phyloP scores from a whole-genome alignment of 2,888 invertebrate genomes.

The Metopia argyrocephala region DNA sequence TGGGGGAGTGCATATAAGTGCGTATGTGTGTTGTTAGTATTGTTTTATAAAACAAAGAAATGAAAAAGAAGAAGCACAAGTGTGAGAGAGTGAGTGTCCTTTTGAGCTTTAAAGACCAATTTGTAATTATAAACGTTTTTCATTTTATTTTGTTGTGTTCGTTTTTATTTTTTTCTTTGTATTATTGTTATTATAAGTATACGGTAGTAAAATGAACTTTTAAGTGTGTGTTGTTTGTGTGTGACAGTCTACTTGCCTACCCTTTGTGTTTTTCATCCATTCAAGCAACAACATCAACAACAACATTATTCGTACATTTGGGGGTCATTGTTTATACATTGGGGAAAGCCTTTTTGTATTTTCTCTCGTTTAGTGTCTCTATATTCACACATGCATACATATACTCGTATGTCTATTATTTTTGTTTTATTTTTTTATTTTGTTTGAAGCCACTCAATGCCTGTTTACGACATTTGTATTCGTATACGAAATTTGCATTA shows the following conservation, averaged over 20 bases:
- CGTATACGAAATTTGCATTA: neutral
- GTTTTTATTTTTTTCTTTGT: constrained; percentile 21
- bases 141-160: neutral
- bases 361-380: neutral
- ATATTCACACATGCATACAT: neutral
- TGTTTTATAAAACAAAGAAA: neutral
- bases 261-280: constrained; percentile 30
- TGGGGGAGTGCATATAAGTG: neutral
- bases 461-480: constrained; percentile 51
- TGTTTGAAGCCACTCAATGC: constrained; percentile 61
- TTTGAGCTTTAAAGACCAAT: constrained; percentile 57
- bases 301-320: constrained; percentile 44
- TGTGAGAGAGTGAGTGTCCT: constrained; percentile 23
- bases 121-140: constrained; percentile 63
- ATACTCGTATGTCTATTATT: neutral
- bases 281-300: constrained; percentile 3
- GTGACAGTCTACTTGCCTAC: constrained; percentile 3
- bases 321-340: constrained; percentile 60
- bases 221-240: constrained; percentile 1
- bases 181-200: constrained; percentile 31
- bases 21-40: neutral
- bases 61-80: neutral
- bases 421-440: constrained; percentile 5
- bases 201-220: constrained; percentile 32
- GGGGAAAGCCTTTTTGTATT: constrained; percentile 44